Percentiles rank a stretch among this genome's conserved stretches.
phyloP scores from a whole-genome alignment of 1,140 invertebrate species.

The Platyura marginata region DNA sequence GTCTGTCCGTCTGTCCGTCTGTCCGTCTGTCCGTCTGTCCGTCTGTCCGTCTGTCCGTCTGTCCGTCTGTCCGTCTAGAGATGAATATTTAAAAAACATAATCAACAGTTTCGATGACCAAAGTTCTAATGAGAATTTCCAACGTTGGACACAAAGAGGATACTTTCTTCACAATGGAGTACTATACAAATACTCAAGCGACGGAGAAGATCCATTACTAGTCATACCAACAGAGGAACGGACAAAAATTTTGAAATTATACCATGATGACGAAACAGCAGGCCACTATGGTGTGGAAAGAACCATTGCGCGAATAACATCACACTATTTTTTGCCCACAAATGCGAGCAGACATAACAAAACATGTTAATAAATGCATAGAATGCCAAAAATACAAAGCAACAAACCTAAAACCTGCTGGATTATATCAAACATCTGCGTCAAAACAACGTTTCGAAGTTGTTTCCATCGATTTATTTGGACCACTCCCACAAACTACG shows the following conservation, averaged over 20 bases:
- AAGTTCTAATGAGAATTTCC: constrained; percentile 1
- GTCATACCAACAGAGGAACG: constrained; percentile 9
- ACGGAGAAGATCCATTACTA: constrained; percentile 10
- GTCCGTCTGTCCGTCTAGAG: too few species aligned
- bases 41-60: too few species aligned
- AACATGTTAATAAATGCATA: constrained; percentile 11
- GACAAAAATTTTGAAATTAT: constrained; percentile 6
- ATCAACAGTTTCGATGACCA: constrained; percentile 8
- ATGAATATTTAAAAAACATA: constrained; percentile 10
- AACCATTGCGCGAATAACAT: constrained; percentile 8
- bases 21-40: too few species aligned
- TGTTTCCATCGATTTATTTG: constrained; percentile 14
- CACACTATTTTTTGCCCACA: constrained; percentile 14
- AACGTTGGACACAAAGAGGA: constrained; percentile 9
- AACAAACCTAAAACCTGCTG: constrained; percentile 11
- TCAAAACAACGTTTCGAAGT: constrained; percentile 12
- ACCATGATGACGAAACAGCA: constrained; percentile 12
- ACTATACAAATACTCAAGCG: constrained; percentile 5
- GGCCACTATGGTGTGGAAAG: constrained; percentile 13
- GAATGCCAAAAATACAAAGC: constrained; percentile 14
- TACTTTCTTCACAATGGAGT: constrained; percentile 11
- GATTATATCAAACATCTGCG: constrained; percentile 8
- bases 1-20: too few species aligned
- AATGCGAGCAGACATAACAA: constrained; percentile 10
- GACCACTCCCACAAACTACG: constrained; percentile 9